Percentiles rank a stretch among this genome's conserved stretches.
Evolutionary conservation across 2,113 vertebrate genomes (phyloP).

Genomic region (Grammomys dolichurus): DNA sequence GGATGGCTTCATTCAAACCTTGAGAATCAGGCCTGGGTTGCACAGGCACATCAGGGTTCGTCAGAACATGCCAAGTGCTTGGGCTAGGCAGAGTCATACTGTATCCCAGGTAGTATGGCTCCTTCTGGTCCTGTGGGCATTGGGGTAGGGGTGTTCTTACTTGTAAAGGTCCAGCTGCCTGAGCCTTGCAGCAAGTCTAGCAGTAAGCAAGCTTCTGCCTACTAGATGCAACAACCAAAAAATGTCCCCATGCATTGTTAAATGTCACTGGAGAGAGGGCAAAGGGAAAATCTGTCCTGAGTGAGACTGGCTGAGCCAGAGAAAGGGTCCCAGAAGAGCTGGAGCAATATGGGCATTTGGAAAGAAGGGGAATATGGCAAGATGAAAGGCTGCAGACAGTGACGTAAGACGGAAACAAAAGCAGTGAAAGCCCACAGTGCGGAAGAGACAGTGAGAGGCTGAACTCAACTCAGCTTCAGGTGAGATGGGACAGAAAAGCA

Average conservation of each 20-base stretch:
- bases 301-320: neutral
- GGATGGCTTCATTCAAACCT: neutral
- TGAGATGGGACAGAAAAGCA: neutral
- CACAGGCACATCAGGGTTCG: no score
- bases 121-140: neutral
- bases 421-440: neutral
- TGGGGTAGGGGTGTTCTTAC: neutral
- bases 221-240: neutral
- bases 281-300: neutral
- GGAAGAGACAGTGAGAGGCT: neutral
- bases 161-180: neutral
- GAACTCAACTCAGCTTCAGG: neutral
- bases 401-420: neutral
- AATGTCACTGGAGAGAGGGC: accelerated
- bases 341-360: neutral
- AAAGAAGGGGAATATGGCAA: neutral
- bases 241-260: neutral
- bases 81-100: neutral
- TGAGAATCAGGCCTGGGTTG: neutral
- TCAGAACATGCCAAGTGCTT: neutral
- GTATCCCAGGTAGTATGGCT: neutral
- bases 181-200: neutral
- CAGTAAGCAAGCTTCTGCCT: no score
- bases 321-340: no score
- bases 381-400: neutral